A percentile compares a stretch with the other conserved stretches of the same genome.
These are phyloP conservation scores for Syrphus vitripennis DNA, from an alignment of 2,888 invertebrate genomes.

Conservation along the genomic window DNA sequence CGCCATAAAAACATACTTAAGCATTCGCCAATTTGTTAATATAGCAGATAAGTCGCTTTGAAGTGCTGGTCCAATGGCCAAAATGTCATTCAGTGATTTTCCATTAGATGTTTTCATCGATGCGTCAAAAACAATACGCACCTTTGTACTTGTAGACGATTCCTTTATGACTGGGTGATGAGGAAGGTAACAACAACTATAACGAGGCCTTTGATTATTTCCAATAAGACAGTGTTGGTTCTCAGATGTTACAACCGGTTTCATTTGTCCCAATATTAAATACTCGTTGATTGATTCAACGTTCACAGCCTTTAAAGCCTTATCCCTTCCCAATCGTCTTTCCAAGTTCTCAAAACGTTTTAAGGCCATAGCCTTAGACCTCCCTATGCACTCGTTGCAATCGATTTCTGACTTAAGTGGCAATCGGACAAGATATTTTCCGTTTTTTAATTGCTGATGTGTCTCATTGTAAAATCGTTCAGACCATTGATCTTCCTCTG, in stretches of 20 bases:
- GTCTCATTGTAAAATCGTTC: no score
- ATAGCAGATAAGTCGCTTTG: slow-evolving; percentile 43
- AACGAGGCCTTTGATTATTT: neutral
- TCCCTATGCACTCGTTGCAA: no score
- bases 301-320: neutral
- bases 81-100: slow-evolving; percentile 44
- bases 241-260: slow-evolving; percentile 7
- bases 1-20: slow-evolving; percentile 37
- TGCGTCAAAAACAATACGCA: slow-evolving; percentile 56
- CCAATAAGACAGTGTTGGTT: neutral
- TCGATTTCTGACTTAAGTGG: no score
- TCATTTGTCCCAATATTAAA: no score
- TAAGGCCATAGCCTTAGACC: no score
- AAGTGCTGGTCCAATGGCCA: slow-evolving; percentile 47
- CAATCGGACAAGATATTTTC: no score
- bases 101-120: slow-evolving; percentile 74
- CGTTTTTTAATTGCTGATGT: no score
- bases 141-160: slow-evolving; percentile 44
- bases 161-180: no score
- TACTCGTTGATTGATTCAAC: no score
- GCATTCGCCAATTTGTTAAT: slow-evolving; percentile 44
- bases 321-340: slow-evolving; percentile 4
- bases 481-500: no score
- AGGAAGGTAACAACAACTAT: slow-evolving; percentile 47
- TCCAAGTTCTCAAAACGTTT: slow-evolving; percentile 35